A percentile compares a stretch with the other conserved stretches of the same genome.
Conservation (phyloP, 2,888 invertebrate genomes). For the Drosophila koepferae region DNA sequence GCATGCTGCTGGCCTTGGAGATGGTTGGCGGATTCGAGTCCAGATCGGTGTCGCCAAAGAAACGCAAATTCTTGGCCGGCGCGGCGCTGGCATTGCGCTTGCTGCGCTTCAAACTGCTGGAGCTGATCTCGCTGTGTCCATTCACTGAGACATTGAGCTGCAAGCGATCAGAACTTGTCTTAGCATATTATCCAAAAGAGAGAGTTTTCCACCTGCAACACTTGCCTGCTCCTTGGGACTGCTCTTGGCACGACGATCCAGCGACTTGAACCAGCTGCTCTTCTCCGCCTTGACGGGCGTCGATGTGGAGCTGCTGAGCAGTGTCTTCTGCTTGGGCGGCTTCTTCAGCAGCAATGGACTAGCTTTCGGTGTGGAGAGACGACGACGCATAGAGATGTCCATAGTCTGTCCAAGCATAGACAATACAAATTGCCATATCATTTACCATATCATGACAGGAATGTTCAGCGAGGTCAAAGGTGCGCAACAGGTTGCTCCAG, state of each 20-base stretch:
- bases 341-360: slow-evolving; percentile 87
- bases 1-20: slow-evolving; percentile 82
- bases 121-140: slow-evolving; percentile 71
- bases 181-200: background rate
- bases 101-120: slow-evolving; percentile 76
- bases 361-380: slow-evolving; percentile 91
- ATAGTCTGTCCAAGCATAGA: slow-evolving; percentile 59
- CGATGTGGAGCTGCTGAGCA: slow-evolving; percentile 49
- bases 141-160: slow-evolving; percentile 77
- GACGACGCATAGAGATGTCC: slow-evolving; percentile 90
- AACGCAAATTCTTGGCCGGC: slow-evolving; percentile 89
- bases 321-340: slow-evolving; percentile 76
- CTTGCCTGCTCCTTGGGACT: slow-evolving; percentile 85
- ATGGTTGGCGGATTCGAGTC: slow-evolving; percentile 89
- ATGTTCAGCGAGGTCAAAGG: slow-evolving; percentile 60
- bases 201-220: no score
- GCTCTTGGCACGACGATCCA: slow-evolving; percentile 90
- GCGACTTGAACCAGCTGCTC: slow-evolving; percentile 92
- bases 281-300: slow-evolving; percentile 86
- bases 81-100: slow-evolving; percentile 72
- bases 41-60: slow-evolving; percentile 93
- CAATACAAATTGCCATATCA: background rate
- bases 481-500: slow-evolving; percentile 66
- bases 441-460: background rate
- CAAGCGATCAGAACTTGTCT: background rate